phyloP scores from a whole-genome alignment of 2,888 invertebrate species.

The Agrochola lota region DNA sequence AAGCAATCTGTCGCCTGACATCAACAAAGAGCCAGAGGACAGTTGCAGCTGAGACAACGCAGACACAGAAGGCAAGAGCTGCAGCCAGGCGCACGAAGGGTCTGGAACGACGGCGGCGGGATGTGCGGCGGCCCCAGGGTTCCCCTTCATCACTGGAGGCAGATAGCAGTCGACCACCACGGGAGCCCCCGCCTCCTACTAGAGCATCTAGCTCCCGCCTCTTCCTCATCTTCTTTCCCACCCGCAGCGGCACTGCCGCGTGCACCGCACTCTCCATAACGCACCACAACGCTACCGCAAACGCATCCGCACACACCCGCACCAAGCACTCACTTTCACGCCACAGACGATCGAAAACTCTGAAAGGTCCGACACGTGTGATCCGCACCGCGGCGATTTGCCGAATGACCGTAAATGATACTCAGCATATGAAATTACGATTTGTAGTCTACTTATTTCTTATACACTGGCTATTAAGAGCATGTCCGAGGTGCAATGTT shows the following conservation, averaged over 20 bases:
- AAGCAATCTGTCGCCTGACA: slow-evolving; percentile 92
- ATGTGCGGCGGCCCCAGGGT: slow-evolving; percentile 87
- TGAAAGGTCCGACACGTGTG: slow-evolving; percentile 74
- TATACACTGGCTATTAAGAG: slow-evolving; percentile 59
- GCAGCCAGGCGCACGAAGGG: slow-evolving; percentile 91
- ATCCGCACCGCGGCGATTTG: slow-evolving; percentile 70
- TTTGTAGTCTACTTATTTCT: slow-evolving; percentile 58
- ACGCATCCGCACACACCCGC: slow-evolving; percentile 80
- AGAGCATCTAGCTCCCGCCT: slow-evolving; percentile 94
- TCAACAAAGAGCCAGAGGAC: slow-evolving; percentile 93
- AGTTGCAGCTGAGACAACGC: slow-evolving; percentile 92
- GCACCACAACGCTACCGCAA: slow-evolving; percentile 81
- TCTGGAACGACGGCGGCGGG: slow-evolving; percentile 84
- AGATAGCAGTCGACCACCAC: slow-evolving; percentile 91
- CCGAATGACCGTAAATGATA: slow-evolving; percentile 77
- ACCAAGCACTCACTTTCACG: slow-evolving; percentile 71
- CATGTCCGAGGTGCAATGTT: slow-evolving; percentile 62
- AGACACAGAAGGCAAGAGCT: slow-evolving; percentile 91
- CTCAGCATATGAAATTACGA: slow-evolving; percentile 69
- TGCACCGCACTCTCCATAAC: slow-evolving; percentile 90
- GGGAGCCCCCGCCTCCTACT: slow-evolving; percentile 89
- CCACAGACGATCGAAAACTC: slow-evolving; percentile 56
- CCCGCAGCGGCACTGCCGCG: slow-evolving; percentile 92
- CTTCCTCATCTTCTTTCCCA: slow-evolving; percentile 94
- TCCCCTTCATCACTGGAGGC: slow-evolving; percentile 91